Evolutionary conservation across 2,888 invertebrate species (phyloP).

Genomic region (Hyposoter didymator): DNA sequence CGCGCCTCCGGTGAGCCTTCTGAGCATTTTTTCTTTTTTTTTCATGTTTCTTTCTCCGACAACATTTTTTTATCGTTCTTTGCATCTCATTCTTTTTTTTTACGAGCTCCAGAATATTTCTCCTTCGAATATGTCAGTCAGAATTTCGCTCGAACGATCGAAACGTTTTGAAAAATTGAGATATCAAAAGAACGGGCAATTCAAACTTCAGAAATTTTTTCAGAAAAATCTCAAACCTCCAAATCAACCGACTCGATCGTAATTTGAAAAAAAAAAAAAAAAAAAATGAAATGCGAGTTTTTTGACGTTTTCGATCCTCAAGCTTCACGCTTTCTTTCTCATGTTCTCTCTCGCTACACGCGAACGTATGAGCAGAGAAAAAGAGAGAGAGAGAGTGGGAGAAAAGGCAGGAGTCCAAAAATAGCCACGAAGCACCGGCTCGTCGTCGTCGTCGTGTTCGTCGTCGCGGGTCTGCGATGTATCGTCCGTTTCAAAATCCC

Average conservation of each 20-base stretch:
- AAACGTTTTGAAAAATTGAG: neutral
- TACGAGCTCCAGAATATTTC: neutral
- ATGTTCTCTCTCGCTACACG: constrained; percentile 25
- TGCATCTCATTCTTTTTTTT: constrained; percentile 2
- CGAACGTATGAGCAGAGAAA: constrained; percentile 24
- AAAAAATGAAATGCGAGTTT: neutral
- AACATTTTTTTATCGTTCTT: constrained; percentile 22
- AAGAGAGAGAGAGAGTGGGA: neutral
- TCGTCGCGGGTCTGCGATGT: constrained; percentile 58
- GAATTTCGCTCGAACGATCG: neutral
- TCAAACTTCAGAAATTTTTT: neutral
- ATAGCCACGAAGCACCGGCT: constrained; percentile 64
- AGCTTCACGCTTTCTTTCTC: constrained; percentile 18
- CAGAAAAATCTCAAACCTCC: neutral
- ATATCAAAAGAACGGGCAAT: neutral
- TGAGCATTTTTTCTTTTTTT: constrained; percentile 38
- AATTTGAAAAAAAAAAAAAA: neutral
- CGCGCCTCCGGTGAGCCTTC: constrained; percentile 59
- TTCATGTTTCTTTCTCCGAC: neutral
- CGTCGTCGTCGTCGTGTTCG: constrained; percentile 32
- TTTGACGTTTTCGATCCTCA: neutral
- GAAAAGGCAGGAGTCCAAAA: constrained; percentile 54
- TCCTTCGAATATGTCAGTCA: neutral
- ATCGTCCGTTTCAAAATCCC: constrained; percentile 64
- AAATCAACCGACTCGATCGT: neutral